Conservation (phyloP, 2,113 vertebrate genomes). For the Tachysurus vachellii region DNA sequence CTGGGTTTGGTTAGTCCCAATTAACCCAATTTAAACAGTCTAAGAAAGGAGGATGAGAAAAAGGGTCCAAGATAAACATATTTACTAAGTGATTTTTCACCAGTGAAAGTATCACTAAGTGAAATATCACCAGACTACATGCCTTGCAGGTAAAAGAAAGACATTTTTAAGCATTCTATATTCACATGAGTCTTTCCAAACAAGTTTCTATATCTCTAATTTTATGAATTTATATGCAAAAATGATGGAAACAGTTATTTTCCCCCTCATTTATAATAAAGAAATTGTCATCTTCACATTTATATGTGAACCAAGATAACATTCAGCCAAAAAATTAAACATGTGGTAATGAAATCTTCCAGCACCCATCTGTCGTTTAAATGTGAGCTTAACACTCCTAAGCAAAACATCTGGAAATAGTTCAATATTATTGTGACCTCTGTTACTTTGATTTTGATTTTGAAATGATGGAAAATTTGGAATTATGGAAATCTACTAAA, state of each 20-base stretch:
- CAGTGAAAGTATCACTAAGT: too few relatives aligned
- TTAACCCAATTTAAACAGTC: constrained; percentile 49
- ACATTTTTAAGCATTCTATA: background rate
- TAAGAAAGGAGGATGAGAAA: constrained; percentile 28
- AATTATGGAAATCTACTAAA: background rate
- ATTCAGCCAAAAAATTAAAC: constrained; percentile 35
- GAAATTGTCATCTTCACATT: constrained; percentile 5
- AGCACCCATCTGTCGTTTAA: constrained; percentile 6
- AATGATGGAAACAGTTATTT: background rate
- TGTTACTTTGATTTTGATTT: background rate
- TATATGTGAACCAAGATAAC: constrained; percentile 37
- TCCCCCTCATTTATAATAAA: background rate
- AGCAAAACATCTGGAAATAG: background rate
- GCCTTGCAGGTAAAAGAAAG: background rate
- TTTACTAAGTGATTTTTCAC: constrained; percentile 29
- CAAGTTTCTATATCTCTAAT: background rate
- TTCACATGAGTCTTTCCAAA: background rate
- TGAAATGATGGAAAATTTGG: background rate
- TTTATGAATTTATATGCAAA: background rate
- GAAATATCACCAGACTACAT: background rate
- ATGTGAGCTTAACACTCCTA: constrained; percentile 10
- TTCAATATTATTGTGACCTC: background rate
- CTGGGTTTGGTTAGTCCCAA: constrained; percentile 49
- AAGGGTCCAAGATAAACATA: constrained; percentile 30
- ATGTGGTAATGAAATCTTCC: constrained; percentile 29